Evolutionary conservation across 2,888 invertebrate species (phyloP).

Genomic region (Eugnorisma glareosa): DNA sequence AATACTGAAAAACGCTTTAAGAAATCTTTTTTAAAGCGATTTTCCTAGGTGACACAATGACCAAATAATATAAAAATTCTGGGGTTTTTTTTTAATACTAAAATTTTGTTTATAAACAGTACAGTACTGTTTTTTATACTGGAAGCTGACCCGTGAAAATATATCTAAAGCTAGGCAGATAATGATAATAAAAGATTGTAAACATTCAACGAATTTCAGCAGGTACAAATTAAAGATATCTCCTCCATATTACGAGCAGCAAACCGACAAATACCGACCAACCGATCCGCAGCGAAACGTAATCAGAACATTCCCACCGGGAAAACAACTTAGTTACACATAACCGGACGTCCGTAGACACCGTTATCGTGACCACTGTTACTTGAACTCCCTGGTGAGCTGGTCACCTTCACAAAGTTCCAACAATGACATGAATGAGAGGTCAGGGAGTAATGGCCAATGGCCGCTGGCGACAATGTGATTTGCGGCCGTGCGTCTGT

Average conservation of each 20-base stretch:
- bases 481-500: conserved; percentile 64
- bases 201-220: background rate
- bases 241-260: conserved; percentile 7
- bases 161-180: background rate
- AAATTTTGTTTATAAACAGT: no score
- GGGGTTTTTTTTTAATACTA: background rate
- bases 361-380: conserved; percentile 55
- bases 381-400: conserved; percentile 48
- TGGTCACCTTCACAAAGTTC: conserved; percentile 7
- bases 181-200: background rate
- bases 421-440: conserved; percentile 17
- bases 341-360: conserved; percentile 68
- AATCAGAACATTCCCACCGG: conserved; percentile 68
- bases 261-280: conserved; percentile 49
- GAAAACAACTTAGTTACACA: conserved; percentile 74
- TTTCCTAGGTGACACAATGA: background rate
- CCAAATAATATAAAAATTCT: background rate
- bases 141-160: background rate
- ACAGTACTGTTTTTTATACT: no score
- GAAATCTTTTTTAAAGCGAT: no score
- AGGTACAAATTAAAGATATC: conserved; percentile 12
- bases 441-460: conserved; percentile 54
- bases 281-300: conserved; percentile 59
- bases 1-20: no score
- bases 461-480: conserved; percentile 61